These are phyloP conservation scores for Cervus canadensis DNA, from an alignment of 2,113 vertebrate species.

Conservation along the genomic window DNA sequence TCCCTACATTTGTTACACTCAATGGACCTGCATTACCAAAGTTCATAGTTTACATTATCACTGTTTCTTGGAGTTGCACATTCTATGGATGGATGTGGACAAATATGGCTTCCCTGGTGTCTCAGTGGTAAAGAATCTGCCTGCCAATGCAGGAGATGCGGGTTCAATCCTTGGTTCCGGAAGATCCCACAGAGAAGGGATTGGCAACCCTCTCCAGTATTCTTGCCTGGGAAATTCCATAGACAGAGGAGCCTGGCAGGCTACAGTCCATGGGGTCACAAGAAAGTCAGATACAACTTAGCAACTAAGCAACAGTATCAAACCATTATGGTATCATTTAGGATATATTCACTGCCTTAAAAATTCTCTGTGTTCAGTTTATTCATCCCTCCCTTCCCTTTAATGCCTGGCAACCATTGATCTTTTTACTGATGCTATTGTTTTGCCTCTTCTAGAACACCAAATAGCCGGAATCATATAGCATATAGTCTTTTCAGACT, in stretches of 20 bases:
- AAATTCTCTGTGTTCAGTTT: not conserved
- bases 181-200: not conserved
- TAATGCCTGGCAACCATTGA: not conserved
- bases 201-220: not conserved
- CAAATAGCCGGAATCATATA: not conserved
- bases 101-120: not conserved
- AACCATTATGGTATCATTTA: not conserved
- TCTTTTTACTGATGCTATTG: not conserved
- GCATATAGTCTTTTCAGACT: not conserved
- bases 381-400: not conserved
- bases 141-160: not conserved
- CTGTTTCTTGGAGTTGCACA: too few relatives aligned
- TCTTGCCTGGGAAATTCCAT: not conserved
- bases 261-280: not conserved
- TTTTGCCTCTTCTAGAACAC: not conserved
- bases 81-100: not conserved
- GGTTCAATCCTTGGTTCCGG: not conserved
- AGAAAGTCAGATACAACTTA: not conserved
- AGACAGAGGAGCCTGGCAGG: not conserved
- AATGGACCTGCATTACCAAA: not conserved
- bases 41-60: not conserved
- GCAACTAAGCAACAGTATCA: not conserved
- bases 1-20: too few relatives aligned
- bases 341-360: not conserved
- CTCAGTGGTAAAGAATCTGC: not conserved